Base-by-base conservation (phyloP, 64 coral and sea anemone genomes). In the Montipora sp. region DNA sequence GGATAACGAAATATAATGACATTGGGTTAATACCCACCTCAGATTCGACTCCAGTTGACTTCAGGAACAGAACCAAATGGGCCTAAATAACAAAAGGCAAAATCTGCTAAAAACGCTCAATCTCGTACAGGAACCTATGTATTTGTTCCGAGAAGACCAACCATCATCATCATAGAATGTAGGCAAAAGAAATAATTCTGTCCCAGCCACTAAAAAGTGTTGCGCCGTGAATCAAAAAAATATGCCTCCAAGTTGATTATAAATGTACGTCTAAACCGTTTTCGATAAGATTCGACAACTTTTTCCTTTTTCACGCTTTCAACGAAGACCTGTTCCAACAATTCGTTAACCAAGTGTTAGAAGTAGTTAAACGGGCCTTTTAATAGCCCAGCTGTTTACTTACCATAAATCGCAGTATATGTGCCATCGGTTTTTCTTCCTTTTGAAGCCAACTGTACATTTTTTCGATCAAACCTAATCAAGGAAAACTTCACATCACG, bases 391-490 rank as follows among this genome's bases (percentile, higher is more conserved):
- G 10, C 36, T 93, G 44, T 27, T 36, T 22, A 87, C 95, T 77
- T 73, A 94, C 95, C 94, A 99, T 99, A 74, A 99, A 99, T 61
- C 98, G 91, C 83, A 99, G 55, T 75, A 99, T 93, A 36, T 99
- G 94, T 51, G 81, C 83, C 23, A 90, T 84, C 8, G 89, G 89
- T 73, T 81, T 87, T 4, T 48, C 83, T 46, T 94, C 89, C 23
- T 92, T 83, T 79, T 94, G 69, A 13, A 96, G 47, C 98, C 98
- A 99, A 72, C 65, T 83, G 58, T 94, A 87, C 98, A 96, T 94
- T 70, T 93, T 88, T 79, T 99, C 94, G 47, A 99, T 75, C 75
- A 99, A 89, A 72, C 92, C 98, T 99, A 60, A 43, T 27, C 51
- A 58, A 58, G 10, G 75, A 20, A 75, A 45, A 24, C 27, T 67